These are phyloP conservation scores for Archilochus colubris DNA, from an alignment of 2,113 vertebrate genomes.

Conservation along the genomic window DNA sequence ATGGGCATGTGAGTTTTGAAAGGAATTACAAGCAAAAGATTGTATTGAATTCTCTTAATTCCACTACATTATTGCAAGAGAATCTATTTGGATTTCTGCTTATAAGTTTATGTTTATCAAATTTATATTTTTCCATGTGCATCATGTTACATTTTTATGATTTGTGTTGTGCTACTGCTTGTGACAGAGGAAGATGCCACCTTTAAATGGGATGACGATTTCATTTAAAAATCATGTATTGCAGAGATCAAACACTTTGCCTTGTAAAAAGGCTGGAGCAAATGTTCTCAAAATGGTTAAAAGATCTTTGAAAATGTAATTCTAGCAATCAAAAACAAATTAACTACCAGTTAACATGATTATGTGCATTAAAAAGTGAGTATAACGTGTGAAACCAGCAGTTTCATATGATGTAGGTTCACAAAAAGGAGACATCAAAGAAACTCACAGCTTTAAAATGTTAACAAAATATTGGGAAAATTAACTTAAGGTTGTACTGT, in stretches of 20 bases:
- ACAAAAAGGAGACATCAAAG: conserved; percentile 45
- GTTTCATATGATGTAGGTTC: background rate
- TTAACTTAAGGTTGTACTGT: background rate
- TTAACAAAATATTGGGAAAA: conserved; percentile 26
- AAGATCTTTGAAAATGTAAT: conserved; percentile 53
- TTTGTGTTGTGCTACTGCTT: background rate
- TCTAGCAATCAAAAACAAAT: conserved; percentile 48
- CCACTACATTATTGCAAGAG: background rate
- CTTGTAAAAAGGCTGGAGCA: conserved; percentile 6
- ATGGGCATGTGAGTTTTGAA: background rate
- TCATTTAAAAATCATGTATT: background rate
- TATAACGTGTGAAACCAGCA: conserved; percentile 42
- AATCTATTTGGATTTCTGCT: background rate
- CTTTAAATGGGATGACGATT: background rate
- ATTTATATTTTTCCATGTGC: background rate
- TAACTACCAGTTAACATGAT: conserved; percentile 18
- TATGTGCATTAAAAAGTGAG: conserved; percentile 25
- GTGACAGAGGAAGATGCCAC: background rate
- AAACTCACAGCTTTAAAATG: conserved; percentile 16
- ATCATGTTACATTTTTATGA: background rate
- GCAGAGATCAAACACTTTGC: conserved; percentile 9
- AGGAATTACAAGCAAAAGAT: background rate
- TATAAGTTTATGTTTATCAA: background rate
- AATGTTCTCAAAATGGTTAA: conserved; percentile 36
- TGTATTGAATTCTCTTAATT: background rate